These are phyloP conservation scores for Periophthalmodon schlosseri DNA, from an alignment of 2,113 vertebrate genomes.

Conservation along the genomic window DNA sequence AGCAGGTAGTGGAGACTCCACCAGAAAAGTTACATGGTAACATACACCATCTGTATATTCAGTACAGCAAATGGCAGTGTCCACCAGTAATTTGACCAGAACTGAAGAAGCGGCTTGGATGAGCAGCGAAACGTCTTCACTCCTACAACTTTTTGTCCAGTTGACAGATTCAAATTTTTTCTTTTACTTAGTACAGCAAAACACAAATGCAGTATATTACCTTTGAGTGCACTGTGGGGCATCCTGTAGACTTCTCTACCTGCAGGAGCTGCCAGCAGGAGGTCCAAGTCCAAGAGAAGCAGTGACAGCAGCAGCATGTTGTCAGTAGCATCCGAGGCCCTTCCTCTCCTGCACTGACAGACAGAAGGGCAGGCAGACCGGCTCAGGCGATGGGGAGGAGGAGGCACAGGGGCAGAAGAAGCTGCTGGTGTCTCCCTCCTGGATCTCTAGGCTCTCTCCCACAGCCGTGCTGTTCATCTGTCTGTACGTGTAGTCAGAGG, in stretches of 20 bases:
- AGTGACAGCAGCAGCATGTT: constrained; percentile 71
- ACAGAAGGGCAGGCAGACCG: constrained; percentile 10
- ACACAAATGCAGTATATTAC: constrained; percentile 61
- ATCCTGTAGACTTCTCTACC: constrained; percentile 84
- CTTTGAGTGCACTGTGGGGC: constrained; percentile 83
- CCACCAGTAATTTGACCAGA: too few relatives aligned
- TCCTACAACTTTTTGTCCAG: too few relatives aligned
- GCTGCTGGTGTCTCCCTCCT: constrained; percentile 53
- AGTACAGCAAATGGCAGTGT: not conserved
- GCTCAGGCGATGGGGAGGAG: constrained; percentile 3
- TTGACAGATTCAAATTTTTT: too few relatives aligned
- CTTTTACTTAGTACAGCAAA: not conserved
- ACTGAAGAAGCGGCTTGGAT: too few relatives aligned
- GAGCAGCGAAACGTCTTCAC: too few relatives aligned
- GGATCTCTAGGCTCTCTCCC: constrained; percentile 59
- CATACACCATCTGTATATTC: not conserved
- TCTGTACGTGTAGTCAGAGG: constrained; percentile 70
- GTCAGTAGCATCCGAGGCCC: constrained; percentile 61
- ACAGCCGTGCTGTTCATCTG: constrained; percentile 70
- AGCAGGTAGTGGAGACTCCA: too few relatives aligned
- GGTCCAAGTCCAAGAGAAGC: constrained; percentile 66
- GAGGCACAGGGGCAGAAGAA: constrained; percentile 40
- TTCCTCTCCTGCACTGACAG: constrained; percentile 34
- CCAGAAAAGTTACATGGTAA: too few relatives aligned
- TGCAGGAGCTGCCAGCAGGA: constrained; percentile 70